phyloP scores from a whole-genome alignment of 2,797 vertebrate species.

The Carcharodon carcharias region DNA sequence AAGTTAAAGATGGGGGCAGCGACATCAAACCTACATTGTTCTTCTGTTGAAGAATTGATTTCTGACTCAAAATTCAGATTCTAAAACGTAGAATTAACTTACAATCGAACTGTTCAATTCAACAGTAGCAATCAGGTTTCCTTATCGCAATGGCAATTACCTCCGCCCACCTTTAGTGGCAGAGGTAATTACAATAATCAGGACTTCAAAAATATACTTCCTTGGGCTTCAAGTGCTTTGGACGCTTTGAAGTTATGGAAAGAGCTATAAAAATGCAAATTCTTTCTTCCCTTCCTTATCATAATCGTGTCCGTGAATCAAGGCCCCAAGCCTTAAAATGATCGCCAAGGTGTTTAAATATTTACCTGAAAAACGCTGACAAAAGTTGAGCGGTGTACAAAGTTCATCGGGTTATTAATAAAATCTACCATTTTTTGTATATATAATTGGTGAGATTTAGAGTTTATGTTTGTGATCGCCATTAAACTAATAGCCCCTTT shows the following conservation, averaged over 20 bases:
- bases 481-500: background rate
- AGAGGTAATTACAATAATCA: background rate
- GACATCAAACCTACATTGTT: background rate
- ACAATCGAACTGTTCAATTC: background rate
- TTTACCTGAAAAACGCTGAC: background rate
- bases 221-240: background rate
- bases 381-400: background rate
- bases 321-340: background rate
- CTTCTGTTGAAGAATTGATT: background rate
- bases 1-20: background rate
- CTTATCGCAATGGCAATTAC: background rate
- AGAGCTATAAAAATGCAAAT: background rate
- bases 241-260: background rate
- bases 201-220: background rate
- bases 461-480: background rate
- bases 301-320: background rate
- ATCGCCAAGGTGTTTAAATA: background rate
- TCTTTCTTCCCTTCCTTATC: background rate
- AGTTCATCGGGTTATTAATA: background rate
- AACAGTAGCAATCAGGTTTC: background rate
- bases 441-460: background rate
- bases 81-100: background rate
- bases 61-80: background rate
- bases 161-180: too few relatives aligned
- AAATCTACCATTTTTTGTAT: background rate